Percentiles rank a stretch among this genome's conserved stretches.
Conservation (phyloP, 37 sponge, comb jelly and placozoan species). For the Aplysina aerophoba region DNA sequence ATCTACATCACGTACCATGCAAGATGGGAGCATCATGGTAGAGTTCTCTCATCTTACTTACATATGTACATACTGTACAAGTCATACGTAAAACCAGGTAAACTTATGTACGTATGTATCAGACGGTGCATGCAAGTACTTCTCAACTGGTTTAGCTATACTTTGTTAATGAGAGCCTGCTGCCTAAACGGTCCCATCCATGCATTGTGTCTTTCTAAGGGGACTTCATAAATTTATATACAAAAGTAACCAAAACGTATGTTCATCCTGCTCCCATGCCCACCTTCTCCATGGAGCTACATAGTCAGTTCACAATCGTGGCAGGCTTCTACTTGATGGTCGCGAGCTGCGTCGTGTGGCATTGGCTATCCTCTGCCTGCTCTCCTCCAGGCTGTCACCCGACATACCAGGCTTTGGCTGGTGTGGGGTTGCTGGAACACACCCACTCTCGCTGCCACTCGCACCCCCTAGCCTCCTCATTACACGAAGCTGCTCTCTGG, state of each 20-base stretch:
- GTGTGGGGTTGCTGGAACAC: too few relatives aligned
- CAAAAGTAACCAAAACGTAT: background rate
- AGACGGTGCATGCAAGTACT: too few relatives aligned
- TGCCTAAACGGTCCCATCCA: background rate
- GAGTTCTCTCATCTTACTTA: too few relatives aligned
- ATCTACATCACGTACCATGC: too few relatives aligned
- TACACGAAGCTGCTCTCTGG: background rate
- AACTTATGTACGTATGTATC: too few relatives aligned
- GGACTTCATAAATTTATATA: background rate
- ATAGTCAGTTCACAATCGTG: background rate
- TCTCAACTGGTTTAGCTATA: too few relatives aligned
- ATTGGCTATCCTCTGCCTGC: conserved; percentile 28
- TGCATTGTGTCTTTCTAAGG: background rate
- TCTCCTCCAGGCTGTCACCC: conserved; percentile 7
- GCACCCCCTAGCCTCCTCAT: background rate
- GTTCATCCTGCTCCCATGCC: background rate
- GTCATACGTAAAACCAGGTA: too few relatives aligned
- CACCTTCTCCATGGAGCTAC: background rate
- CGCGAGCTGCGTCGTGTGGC: background rate
- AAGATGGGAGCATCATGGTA: too few relatives aligned
- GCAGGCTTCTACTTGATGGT: background rate
- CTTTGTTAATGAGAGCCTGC: too few relatives aligned
- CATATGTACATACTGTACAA: too few relatives aligned
- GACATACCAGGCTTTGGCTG: background rate
- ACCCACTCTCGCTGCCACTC: background rate